Evolutionary conservation across 2,797 vertebrate species (phyloP), one percentile per base, ranked within the genome.

Genomic region (Rousettus madagascariensis): DNA sequence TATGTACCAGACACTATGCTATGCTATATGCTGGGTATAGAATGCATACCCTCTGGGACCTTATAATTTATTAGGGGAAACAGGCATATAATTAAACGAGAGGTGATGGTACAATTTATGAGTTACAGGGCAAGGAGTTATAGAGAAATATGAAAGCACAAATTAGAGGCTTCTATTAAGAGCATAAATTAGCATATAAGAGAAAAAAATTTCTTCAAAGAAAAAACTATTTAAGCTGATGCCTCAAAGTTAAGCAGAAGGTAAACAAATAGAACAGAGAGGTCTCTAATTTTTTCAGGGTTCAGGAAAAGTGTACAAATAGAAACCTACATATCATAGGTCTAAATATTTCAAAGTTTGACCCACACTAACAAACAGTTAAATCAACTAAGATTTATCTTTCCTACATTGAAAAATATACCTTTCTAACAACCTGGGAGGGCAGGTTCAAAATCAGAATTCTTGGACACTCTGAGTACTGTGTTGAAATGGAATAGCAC

Each of bases 271-370:
- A 78, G 22, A 68, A 11, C 12, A n/a, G 5, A 26, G 3, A 51
- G 53, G 8, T 1, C 10, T 59, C 33, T 49, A 77, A 61, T 30
- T 55, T 91, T 59, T 69, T 11, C 12, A 7, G n/a, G 15, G 1
- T 41, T 8, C 2, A 16, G 10, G 26, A 30, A 6, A 68, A 57
- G 66, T 69, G 5, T 51, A 16, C 8, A n/a, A 65, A 71, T 24
- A 68, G 49, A 66, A 24, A 7, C 15, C 0, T 63, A 10, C 1
- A 8, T 38, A 55, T 65, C 9, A 59, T 3, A 59, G 33, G 9
- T 26, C n/a, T 96, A 83, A 84, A 66, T 85, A 77, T 80, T 59
- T 80, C 46, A 79, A 93, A 69, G 6, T 66, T 69, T 55, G 84
- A 72, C 33, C 84, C 28, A 69, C 53, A 65, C 51, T 74, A 74